These are phyloP conservation scores for Galerucella pusilla DNA, from an alignment of 2,888 invertebrate species.

Conservation along the genomic window DNA sequence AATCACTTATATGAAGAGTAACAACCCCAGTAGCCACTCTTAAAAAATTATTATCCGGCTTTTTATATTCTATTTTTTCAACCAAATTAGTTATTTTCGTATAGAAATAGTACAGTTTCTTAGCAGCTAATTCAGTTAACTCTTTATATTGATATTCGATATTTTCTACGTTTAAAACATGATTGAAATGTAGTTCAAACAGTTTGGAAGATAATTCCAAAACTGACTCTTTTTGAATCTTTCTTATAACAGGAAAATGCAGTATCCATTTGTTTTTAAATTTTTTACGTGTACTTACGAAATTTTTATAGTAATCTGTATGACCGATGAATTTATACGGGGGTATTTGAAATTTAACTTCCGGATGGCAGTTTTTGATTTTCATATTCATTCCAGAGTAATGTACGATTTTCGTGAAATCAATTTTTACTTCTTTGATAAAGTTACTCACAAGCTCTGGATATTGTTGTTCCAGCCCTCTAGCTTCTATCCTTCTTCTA, in stretches of 20 bases:
- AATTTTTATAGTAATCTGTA: slow-evolving; percentile 70
- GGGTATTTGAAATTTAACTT: slow-evolving; percentile 71
- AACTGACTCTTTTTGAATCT: slow-evolving; percentile 68
- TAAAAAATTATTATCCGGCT: slow-evolving; percentile 40
- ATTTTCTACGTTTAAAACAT: slow-evolving; percentile 45
- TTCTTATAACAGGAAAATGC: slow-evolving; percentile 72
- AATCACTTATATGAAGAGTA: slow-evolving; percentile 72
- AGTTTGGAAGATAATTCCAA: slow-evolving; percentile 67
- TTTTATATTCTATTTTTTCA: slow-evolving; percentile 35
- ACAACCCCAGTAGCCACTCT: slow-evolving; percentile 63
- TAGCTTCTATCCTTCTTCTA: slow-evolving; percentile 69
- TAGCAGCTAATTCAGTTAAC: slow-evolving; percentile 45
- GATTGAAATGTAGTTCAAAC: slow-evolving; percentile 64
- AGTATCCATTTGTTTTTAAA: slow-evolving; percentile 70
- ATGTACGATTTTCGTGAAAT: slow-evolving; percentile 69
- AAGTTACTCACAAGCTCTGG: slow-evolving; percentile 67
- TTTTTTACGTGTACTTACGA: slow-evolving; percentile 69
- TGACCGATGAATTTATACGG: slow-evolving; percentile 72
- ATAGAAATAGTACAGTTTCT: slow-evolving; percentile 50
- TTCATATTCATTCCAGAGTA: slow-evolving; percentile 48
- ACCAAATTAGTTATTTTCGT: slow-evolving; percentile 43
- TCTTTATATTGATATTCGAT: slow-evolving; percentile 49
- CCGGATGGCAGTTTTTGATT: slow-evolving; percentile 62
- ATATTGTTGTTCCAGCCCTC: slow-evolving; percentile 68
- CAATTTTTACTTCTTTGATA: slow-evolving; percentile 68